phyloP scores from a whole-genome alignment of 2,797 vertebrate species.

The Kryptopterus vitreolus region DNA sequence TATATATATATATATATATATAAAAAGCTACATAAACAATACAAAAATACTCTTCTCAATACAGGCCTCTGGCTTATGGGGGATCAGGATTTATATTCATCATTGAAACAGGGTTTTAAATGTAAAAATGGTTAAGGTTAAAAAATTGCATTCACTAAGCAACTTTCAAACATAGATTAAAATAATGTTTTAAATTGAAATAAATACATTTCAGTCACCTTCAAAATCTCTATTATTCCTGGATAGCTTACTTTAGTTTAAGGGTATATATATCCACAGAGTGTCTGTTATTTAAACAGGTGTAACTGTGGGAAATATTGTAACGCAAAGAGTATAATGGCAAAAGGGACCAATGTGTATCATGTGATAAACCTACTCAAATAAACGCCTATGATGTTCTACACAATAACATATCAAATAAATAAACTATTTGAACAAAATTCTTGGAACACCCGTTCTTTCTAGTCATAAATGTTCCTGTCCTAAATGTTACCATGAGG shows the following conservation, averaged over 20 bases:
- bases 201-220: not conserved
- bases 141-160: not conserved
- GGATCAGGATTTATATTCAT: not conserved
- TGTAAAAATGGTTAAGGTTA: too few species aligned
- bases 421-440: too few species aligned
- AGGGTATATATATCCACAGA: not conserved
- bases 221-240: not conserved
- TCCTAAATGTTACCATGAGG: too few species aligned
- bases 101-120: too few species aligned
- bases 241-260: not conserved
- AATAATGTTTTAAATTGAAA: not conserved
- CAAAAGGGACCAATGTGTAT: not conserved
- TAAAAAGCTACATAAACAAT: not conserved
- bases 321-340: not conserved
- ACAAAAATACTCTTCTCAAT: not conserved
- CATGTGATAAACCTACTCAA: too few species aligned
- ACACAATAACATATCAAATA: too few species aligned
- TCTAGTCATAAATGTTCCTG: too few species aligned
- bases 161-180: not conserved
- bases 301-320: not conserved
- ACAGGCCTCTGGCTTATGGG: not conserved
- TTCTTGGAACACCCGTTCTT: too few species aligned
- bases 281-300: not conserved
- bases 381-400: too few species aligned
- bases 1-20: too few species aligned